Base-by-base conservation (phyloP, 2,113 vertebrate genomes). In the Gasterosteus aculeatus region DNA sequence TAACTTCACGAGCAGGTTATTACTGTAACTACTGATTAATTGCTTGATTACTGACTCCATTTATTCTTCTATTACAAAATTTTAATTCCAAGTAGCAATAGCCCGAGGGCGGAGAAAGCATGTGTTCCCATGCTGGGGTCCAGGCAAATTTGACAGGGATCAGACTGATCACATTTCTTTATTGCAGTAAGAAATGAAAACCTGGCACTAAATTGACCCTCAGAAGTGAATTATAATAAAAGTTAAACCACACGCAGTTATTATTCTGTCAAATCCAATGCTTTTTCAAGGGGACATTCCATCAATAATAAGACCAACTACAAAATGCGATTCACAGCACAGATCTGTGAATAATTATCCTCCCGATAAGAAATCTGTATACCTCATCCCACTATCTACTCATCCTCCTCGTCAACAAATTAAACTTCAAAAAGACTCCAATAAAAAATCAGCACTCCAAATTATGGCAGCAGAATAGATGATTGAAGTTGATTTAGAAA, bases 11-110 rank as follows among this genome's bases (percentile, higher is more conserved):
- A 64, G 60, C 65, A 66, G 38, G 49, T 80, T 88, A 89, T 90
- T 91, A 83, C 84, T 84, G 81, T 90, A 92, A 90, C 86, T 88
- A 85, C 86, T 88, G 87, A 92, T 90, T 90, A 92, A 93, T 93
- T 82, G 80, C 78, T 83, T 81, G 88, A 93, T 91, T 92, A 91
- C 83, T 74, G 81, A 87, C 56, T 83, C 76, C 80, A 92, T 90
- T 86, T 80, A 93, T 93, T 88, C 69, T 92, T 87, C 89, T 87
- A 89, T 90, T 90, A 86, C 76, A 74, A 91, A 90, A 92, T 83
- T 83, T 49, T 75, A 85, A 77, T 78, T 86, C 77, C 73, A 70
- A 85, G 65, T 73, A 77, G 69, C 47, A 59, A 71, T 71, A 80
- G 84, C 83, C 81, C 77, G 49, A 75, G 82, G 87, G 46, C 69